Percentiles rank a stretch among this genome's conserved stretches.
Evolutionary conservation across 1,140 invertebrate species (phyloP).

Genomic region (Sarcophaga bullata): DNA sequence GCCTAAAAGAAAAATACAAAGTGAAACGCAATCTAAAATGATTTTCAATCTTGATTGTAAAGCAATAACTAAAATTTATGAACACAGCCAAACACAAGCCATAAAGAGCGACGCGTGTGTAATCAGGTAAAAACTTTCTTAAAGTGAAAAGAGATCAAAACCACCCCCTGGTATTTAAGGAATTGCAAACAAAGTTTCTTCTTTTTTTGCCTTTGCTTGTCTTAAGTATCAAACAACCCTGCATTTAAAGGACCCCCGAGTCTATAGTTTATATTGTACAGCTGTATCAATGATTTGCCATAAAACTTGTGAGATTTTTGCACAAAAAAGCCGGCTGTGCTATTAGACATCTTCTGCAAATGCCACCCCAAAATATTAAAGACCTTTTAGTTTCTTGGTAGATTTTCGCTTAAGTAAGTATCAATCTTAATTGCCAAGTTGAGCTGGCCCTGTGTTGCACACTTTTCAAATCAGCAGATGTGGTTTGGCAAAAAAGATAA

Average conservation of each 20-base stretch:
- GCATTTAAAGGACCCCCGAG: constrained; percentile 25
- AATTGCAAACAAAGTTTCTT: background rate
- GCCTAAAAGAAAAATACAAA: no score
- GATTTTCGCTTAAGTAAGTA: background rate
- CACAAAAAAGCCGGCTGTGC: constrained; percentile 35
- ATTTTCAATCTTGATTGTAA: constrained; percentile 12
- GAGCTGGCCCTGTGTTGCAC: no score
- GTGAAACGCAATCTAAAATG: background rate
- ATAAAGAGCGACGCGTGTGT: constrained; percentile 21
- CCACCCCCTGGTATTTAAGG: constrained; percentile 26
- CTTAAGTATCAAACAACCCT: constrained; percentile 8
- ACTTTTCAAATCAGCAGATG: background rate
- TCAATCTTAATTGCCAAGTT: background rate
- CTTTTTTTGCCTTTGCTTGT: background rate
- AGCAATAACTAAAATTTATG: constrained; percentile 2
- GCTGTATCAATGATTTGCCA: background rate
- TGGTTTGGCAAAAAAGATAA: background rate
- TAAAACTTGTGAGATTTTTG: background rate
- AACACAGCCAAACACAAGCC: background rate
- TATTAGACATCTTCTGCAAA: background rate
- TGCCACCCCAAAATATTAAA: background rate
- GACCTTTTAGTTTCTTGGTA: background rate
- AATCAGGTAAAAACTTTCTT: constrained; percentile 28
- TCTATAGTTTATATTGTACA: background rate
- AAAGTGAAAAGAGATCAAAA: background rate